These are phyloP conservation scores for Eupithecia insigniata DNA, from an alignment of 2,888 invertebrate genomes.

Conservation along the genomic window DNA sequence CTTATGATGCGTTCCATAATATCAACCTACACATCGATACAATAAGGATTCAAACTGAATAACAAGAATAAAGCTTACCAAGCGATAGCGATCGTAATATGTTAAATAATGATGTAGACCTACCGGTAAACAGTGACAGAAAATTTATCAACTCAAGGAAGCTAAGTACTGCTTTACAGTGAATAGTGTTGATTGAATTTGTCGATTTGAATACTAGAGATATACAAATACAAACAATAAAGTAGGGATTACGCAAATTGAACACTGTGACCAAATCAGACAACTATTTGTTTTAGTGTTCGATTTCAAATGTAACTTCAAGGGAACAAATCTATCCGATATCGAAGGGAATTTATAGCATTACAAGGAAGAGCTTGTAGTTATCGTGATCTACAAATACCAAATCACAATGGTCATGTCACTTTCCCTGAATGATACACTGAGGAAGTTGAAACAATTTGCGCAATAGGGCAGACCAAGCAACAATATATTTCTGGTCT, in stretches of 20 bases:
- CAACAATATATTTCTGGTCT: slow-evolving; percentile 19
- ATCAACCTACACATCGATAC: slow-evolving; percentile 48
- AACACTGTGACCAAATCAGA: slow-evolving; percentile 59
- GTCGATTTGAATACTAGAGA: slow-evolving; percentile 43
- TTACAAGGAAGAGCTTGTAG: slow-evolving; percentile 68
- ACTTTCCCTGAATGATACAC: slow-evolving; percentile 63
- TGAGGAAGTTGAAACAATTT: slow-evolving; percentile 29
- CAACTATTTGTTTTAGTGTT: slow-evolving; percentile 68
- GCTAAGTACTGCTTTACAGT: slow-evolving; percentile 46
- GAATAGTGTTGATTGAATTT: slow-evolving; percentile 42
- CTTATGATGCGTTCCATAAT: slow-evolving; percentile 43
- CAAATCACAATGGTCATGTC: slow-evolving; percentile 55
- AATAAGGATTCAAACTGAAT: slow-evolving; percentile 54
- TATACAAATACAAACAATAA: slow-evolving; percentile 45
- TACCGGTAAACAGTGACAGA: slow-evolving; percentile 55
- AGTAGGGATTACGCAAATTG: slow-evolving; percentile 64
- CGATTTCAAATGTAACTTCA: slow-evolving; percentile 70
- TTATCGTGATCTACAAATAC: slow-evolving; percentile 61
- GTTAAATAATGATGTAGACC: slow-evolving; percentile 61
- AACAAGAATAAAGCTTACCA: slow-evolving; percentile 47
- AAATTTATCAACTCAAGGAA: slow-evolving; percentile 56
- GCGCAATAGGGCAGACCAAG: slow-evolving; percentile 26
- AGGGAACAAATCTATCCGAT: slow-evolving; percentile 66
- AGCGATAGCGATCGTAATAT: slow-evolving; percentile 59
- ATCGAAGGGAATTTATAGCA: slow-evolving; percentile 69